Percentiles rank a stretch among this genome's conserved stretches.
These are phyloP conservation scores for Parnassius glacialis DNA, from an alignment of 2,888 invertebrate genomes.

Conservation along the genomic window DNA sequence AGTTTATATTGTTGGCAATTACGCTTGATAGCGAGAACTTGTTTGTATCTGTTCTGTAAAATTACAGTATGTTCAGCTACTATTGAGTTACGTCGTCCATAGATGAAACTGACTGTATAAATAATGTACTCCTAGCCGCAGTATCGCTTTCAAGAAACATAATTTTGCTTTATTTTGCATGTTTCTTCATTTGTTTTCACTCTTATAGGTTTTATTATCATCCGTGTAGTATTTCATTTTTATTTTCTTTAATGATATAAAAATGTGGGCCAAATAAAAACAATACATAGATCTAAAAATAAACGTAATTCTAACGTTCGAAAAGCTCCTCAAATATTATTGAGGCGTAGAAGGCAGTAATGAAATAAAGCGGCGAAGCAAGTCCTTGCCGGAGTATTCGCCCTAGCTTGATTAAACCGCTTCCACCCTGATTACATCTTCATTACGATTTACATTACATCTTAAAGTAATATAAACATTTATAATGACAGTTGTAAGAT, in stretches of 20 bases:
- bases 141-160: too few species aligned
- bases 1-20: too few species aligned
- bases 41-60: neutral
- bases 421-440: conserved; percentile 21
- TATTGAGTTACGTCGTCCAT: too few species aligned
- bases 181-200: too few species aligned
- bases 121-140: too few species aligned
- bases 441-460: conserved; percentile 11
- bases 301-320: neutral
- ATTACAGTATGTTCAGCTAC: neutral
- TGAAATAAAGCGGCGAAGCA: conserved; percentile 18
- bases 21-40: neutral
- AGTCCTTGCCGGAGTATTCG: conserved; percentile 7
- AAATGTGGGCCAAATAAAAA: too few species aligned
- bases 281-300: too few species aligned
- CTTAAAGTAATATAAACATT: conserved; percentile 4
- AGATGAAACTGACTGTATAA: conserved; percentile 12
- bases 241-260: too few species aligned
- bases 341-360: conserved; percentile 14
- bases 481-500: neutral
- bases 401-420: conserved; percentile 18
- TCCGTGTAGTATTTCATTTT: too few species aligned
- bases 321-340: conserved; percentile 10
- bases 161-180: too few species aligned
- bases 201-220: too few species aligned